A percentile compares a stretch with the other conserved stretches of the same genome.
Conservation (phyloP, 2,113 vertebrate species). For the Lepus timidus region DNA sequence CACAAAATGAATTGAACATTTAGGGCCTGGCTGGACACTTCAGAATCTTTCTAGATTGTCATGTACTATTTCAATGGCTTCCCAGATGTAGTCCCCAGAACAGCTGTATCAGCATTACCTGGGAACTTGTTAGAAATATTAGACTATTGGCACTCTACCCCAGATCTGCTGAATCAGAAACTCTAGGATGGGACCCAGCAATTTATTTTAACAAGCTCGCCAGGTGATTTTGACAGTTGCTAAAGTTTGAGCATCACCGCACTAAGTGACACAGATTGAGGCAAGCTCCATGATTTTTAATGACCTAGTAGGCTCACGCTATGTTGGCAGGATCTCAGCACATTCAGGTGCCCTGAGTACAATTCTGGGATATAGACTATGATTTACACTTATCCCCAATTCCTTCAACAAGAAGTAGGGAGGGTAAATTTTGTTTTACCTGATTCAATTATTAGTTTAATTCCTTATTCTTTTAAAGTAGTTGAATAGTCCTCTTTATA, state of each 20-base stretch:
- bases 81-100: background rate
- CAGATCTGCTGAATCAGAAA: background rate
- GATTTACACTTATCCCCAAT: background rate
- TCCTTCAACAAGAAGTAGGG: background rate
- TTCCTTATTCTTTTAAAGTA: background rate
- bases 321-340: background rate
- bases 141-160: background rate
- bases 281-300: background rate
- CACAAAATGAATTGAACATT: background rate
- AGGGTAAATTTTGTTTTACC: constrained; percentile 35
- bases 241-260: background rate
- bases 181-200: background rate
- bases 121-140: constrained; percentile 13
- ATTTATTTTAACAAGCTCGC: background rate
- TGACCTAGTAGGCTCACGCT: background rate
- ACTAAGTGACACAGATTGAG: background rate
- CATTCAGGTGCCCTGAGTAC: background rate
- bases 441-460: background rate
- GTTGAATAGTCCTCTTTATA: background rate
- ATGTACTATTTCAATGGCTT: background rate
- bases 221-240: background rate
- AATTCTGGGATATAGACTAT: background rate
- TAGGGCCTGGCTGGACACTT: background rate
- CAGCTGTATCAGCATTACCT: background rate
- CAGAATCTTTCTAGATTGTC: background rate